Conservation (phyloP, 2,113 vertebrate species). For the Peromyscus leucopus region DNA sequence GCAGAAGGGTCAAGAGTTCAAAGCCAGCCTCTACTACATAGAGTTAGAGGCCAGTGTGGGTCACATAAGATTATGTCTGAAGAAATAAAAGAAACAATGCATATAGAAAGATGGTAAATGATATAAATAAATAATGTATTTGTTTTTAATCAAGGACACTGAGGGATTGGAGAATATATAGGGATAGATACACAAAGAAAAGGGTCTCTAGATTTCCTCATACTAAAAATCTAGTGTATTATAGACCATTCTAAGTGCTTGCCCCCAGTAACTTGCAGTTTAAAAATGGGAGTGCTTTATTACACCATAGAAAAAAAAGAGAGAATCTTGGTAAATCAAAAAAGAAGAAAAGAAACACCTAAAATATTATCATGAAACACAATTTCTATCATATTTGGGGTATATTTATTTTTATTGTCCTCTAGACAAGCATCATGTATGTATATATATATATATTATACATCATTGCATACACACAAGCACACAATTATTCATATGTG, state of each 20-base stretch:
- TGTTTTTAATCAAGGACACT: background rate
- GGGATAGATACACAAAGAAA: background rate
- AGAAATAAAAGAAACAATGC: background rate
- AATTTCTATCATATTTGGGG: background rate
- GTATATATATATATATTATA: background rate
- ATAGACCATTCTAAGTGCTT: background rate
- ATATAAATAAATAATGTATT: background rate
- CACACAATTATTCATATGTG: background rate
- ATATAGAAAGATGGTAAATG: background rate
- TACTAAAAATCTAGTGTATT: background rate
- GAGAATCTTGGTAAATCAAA: slow-evolving; percentile 25
- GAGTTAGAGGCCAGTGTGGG: background rate
- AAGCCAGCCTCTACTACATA: background rate
- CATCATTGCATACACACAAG: background rate
- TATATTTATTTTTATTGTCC: background rate
- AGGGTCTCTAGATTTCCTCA: background rate
- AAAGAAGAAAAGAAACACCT: background rate
- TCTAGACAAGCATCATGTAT: background rate
- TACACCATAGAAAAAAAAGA: background rate
- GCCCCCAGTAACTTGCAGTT: background rate
- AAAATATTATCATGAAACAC: background rate
- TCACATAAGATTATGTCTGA: background rate
- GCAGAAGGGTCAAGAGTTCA: background rate
- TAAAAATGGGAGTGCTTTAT: background rate
- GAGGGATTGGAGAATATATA: background rate